Conservation (phyloP, 2,797 vertebrate genomes). For the Nasua narica region DNA sequence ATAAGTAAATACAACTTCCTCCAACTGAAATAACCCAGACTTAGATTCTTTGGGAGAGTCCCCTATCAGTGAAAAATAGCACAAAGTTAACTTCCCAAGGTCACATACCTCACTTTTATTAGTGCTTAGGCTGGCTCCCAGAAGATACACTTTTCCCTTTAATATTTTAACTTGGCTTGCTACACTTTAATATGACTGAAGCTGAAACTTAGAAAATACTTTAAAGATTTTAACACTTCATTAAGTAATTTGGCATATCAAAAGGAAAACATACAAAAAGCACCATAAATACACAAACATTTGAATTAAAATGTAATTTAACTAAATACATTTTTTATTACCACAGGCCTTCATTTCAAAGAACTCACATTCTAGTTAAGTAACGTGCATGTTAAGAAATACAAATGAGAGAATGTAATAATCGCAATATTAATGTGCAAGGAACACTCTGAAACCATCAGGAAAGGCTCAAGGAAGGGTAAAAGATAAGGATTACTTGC, state of each 20-base stretch:
- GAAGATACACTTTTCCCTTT: background rate
- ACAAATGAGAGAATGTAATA: background rate
- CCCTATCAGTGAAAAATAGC: background rate
- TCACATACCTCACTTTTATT: background rate
- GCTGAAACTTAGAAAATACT: background rate
- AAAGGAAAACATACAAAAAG: slow-evolving; percentile 24
- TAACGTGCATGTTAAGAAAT: background rate
- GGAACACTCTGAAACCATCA: background rate
- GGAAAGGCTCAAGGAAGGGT: background rate
- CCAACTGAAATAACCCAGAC: background rate
- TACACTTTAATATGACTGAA: background rate
- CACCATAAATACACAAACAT: background rate
- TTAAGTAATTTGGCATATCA: background rate
- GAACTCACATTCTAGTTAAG: background rate
- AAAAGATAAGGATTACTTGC: background rate
- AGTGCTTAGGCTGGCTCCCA: background rate
- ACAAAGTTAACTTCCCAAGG: background rate
- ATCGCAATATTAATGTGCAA: background rate
- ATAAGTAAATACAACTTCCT: background rate
- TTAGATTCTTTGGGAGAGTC: background rate
- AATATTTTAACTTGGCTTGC: background rate
- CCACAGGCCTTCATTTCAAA: background rate
- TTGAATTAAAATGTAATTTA: background rate
- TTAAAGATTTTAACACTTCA: background rate
- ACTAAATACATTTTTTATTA: background rate